phyloP scores from a whole-genome alignment of 1,140 invertebrate species.

The Hylaeus anthracinus region DNA sequence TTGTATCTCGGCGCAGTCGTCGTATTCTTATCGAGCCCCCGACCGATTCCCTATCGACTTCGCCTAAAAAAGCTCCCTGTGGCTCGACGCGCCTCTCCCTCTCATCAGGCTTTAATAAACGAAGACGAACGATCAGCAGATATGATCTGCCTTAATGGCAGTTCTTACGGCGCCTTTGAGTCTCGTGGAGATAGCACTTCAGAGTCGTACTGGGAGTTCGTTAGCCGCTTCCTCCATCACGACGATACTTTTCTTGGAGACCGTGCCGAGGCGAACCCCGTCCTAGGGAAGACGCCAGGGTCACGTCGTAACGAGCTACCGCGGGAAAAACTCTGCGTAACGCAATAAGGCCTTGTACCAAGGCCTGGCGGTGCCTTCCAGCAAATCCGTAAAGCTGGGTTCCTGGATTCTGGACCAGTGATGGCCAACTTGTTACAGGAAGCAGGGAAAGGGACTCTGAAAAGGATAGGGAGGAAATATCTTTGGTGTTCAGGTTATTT shows the following conservation, averaged over 20 bases:
- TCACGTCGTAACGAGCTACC: constrained; percentile 30
- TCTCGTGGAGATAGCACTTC: constrained; percentile 50
- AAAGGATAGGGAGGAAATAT: too few relatives aligned
- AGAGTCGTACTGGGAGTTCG: constrained; percentile 63
- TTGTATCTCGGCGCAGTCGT: constrained; percentile 24
- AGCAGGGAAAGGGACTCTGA: too few relatives aligned
- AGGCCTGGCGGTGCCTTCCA: constrained; percentile 57
- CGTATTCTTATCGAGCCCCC: constrained; percentile 26
- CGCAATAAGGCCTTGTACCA: constrained; percentile 72
- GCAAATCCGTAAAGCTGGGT: constrained; percentile 68
- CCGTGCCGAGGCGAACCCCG: too few relatives aligned
- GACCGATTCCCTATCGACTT: constrained; percentile 17
- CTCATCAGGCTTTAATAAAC: constrained; percentile 59
- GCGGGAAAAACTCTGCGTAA: constrained; percentile 75
- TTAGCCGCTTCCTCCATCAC: constrained; percentile 45
- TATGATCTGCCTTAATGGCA: constrained; percentile 59
- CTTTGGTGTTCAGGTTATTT: too few relatives aligned
- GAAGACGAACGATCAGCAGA: constrained; percentile 58
- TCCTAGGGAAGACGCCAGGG: too few relatives aligned
- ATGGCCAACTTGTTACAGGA: too few relatives aligned
- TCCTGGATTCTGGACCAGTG: not conserved
- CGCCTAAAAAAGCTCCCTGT: not conserved
- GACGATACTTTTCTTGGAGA: constrained; percentile 9
- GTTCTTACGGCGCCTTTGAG: constrained; percentile 58
- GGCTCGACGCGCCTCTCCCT: not conserved